Percentiles rank a stretch among this genome's conserved stretches.
Conservation (phyloP, 2,888 invertebrate species). For the Erpobdella octoculata region DNA sequence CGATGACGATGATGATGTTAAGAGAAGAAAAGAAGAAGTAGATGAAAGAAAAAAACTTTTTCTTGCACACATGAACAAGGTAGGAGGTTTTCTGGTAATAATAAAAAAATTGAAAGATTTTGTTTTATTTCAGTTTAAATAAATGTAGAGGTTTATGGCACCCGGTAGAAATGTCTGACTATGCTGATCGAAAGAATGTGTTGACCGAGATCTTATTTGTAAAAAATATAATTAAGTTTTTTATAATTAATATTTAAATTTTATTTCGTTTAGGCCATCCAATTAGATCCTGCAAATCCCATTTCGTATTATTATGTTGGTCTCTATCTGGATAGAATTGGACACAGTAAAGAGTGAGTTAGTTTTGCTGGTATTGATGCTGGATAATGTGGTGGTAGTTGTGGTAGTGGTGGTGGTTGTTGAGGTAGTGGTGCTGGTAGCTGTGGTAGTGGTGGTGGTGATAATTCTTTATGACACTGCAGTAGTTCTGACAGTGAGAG, state of each 20-base stretch:
- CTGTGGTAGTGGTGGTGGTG: no score
- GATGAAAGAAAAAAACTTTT: no score
- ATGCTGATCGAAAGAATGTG: neutral
- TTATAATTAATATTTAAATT: neutral
- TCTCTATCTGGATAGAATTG: neutral
- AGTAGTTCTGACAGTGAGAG: no score
- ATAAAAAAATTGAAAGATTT: neutral
- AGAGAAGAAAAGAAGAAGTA: neutral
- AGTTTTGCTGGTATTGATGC: neutral
- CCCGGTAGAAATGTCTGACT: no score
- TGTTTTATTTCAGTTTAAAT: no score
- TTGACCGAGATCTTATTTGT: neutral
- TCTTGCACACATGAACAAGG: neutral
- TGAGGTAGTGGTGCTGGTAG: no score
- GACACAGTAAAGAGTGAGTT: neutral
- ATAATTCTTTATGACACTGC: no score
- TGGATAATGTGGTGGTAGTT: no score
- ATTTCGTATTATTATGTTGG: conserved; percentile 2
- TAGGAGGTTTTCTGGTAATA: neutral
- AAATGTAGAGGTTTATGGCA: no score
- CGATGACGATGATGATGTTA: neutral
- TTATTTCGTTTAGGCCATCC: neutral
- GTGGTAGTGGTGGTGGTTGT: no score
- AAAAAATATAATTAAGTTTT: neutral
- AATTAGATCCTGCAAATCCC: neutral